A percentile compares a stretch with the other conserved stretches of the same genome.
phyloP scores from a whole-genome alignment of 2,888 invertebrate genomes.

The Synanthedon vespiformis region DNA sequence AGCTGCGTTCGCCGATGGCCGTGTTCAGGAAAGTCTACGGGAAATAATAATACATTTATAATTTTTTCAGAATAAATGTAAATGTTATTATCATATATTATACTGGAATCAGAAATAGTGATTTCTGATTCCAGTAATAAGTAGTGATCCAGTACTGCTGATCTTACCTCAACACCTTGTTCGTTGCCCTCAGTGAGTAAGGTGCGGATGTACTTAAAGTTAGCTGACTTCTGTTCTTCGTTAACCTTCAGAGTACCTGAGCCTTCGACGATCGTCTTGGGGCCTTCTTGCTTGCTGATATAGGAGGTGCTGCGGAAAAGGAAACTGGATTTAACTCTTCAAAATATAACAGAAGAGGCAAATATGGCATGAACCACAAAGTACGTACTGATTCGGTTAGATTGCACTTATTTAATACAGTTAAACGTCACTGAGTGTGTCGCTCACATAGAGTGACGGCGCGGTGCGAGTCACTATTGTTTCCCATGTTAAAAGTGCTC shows the following conservation, averaged over 20 bases:
- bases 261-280: slow-evolving; percentile 80
- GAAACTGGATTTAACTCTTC: neutral
- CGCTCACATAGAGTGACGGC: too few relatives aligned
- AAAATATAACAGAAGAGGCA: too few relatives aligned
- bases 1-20: slow-evolving; percentile 76
- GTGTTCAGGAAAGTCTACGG: slow-evolving; percentile 75
- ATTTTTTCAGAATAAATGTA: too few relatives aligned
- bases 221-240: slow-evolving; percentile 76
- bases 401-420: too few relatives aligned
- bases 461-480: too few relatives aligned
- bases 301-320: slow-evolving; percentile 70
- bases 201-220: slow-evolving; percentile 80
- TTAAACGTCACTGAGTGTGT: too few relatives aligned
- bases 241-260: slow-evolving; percentile 79
- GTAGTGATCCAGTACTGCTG: neutral
- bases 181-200: slow-evolving; percentile 75
- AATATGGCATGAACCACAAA: too few relatives aligned
- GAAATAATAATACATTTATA: too few relatives aligned
- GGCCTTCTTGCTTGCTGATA: slow-evolving; percentile 77
- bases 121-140: neutral
- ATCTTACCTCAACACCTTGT: slow-evolving; percentile 70
- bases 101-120: too few relatives aligned
- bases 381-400: too few relatives aligned
- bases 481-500: too few relatives aligned
- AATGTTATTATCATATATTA: too few relatives aligned